Conservation (phyloP, 2,888 invertebrate species). For the Branchellion lobata region DNA sequence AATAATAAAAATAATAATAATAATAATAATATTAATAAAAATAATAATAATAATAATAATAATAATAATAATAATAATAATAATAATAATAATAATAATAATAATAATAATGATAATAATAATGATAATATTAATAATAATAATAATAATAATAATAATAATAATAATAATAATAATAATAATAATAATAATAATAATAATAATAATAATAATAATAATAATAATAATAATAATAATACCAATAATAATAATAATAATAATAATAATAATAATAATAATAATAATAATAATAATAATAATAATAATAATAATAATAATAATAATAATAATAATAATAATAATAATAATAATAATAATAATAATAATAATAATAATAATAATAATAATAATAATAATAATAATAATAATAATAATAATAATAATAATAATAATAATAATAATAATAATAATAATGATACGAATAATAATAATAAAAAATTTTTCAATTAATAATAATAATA, state of each 20-base stretch:
- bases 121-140: constrained; percentile 19
- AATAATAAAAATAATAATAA: background rate
- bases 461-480: no score
- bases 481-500: no score
- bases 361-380: background rate
- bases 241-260: background rate
- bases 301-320: background rate
- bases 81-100: constrained; percentile 22
- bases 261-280: background rate
- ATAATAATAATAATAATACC: background rate
- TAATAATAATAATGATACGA: background rate
- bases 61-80: background rate
- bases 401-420: background rate
- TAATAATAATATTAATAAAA: background rate
- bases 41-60: background rate
- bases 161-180: background rate
- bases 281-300: background rate
- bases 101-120: constrained; percentile 19
- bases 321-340: background rate
- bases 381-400: background rate
- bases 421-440: background rate
- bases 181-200: background rate
- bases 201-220: background rate
- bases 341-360: background rate
- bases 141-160: constrained; percentile 5